These are phyloP conservation scores for Hirtodrosophila cameraria DNA, from an alignment of 2,888 invertebrate genomes.

Conservation along the genomic window DNA sequence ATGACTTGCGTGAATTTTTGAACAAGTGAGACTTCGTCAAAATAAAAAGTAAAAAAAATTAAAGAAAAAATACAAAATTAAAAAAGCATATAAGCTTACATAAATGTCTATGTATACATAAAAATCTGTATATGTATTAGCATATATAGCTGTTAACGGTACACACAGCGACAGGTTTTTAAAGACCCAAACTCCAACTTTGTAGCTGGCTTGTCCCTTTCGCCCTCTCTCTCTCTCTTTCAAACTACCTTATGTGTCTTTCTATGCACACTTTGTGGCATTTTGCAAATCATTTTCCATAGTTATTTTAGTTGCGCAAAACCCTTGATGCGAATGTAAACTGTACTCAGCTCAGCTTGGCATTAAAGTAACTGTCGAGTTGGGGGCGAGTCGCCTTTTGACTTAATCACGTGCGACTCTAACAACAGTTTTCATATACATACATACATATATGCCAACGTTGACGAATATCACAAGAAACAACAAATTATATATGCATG, in stretches of 20 bases:
- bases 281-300: slow-evolving; percentile 76
- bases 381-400: slow-evolving; percentile 30
- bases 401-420: slow-evolving; percentile 31
- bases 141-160: slow-evolving; percentile 48
- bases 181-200: slow-evolving; percentile 10
- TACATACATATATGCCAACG: too few relatives aligned
- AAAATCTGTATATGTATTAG: slow-evolving; percentile 16
- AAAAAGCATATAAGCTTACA: slow-evolving; percentile 12
- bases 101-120: slow-evolving; percentile 28
- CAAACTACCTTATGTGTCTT: slow-evolving; percentile 10
- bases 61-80: slow-evolving; percentile 5
- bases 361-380: slow-evolving; percentile 37
- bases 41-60: slow-evolving; percentile 9
- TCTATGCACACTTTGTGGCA: slow-evolving; percentile 31
- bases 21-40: slow-evolving; percentile 55
- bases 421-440: slow-evolving; percentile 23
- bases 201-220: slow-evolving; percentile 3
- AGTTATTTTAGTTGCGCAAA: slow-evolving; percentile 67
- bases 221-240: neutral
- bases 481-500: slow-evolving; percentile 13
- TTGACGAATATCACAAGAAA: slow-evolving; percentile 29
- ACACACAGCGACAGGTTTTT: slow-evolving; percentile 61
- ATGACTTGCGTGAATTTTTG: slow-evolving; percentile 66
- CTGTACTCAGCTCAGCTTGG: slow-evolving; percentile 19
- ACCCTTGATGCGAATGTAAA: slow-evolving; percentile 68